Base-by-base conservation (phyloP, 2,113 vertebrate genomes). In the Myxocyprinus asiaticus region DNA sequence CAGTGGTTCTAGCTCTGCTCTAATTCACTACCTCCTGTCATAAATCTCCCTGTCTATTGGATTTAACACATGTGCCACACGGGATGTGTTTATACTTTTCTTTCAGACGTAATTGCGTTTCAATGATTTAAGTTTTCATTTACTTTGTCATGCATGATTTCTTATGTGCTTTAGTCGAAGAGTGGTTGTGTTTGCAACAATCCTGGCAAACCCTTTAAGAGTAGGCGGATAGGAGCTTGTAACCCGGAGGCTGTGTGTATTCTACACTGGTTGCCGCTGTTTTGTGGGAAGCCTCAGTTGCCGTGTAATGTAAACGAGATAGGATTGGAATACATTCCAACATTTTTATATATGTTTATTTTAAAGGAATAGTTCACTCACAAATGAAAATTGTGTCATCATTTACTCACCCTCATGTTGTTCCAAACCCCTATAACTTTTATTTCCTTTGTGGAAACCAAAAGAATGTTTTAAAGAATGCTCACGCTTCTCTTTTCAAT, bases 1-100 rank as follows among this genome's bases (percentile, higher is more conserved):
- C 86, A 84, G 80, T 87, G 90, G 88, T 90, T 88, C 88, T 87
- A 86, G 76, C 22, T 85, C 82, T 84, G 84, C 87, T 91, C 88
- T 68, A 86, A 90, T 88, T 90, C 84, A 81, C 82, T 84, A 73
- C 47, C 70, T 81, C 69, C 72, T 4, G 22, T 84, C 78, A 84
- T 91, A 88, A 90, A 91, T 92, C 86, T 84, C 68, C 72, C 77
- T 22, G 59, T 85, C 73, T 66, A 76, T 81, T 77, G 71, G 62
- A 73, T 83, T 81, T 56, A 66, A 48, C 78, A 74, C 43, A 53
- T 22, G 43, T 53, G 59, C 72, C 68, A 74, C 58, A 53, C 71
- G n/a, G 62, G 78, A 82, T 85, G 78, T 83, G 81, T 85, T 84
- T 84, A 78, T 56, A 81, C 81, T 73, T 88, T 83, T 80, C 82